Base-by-base conservation (phyloP, 2,888 invertebrate species). In the Caenorhabditis imperialis region DNA sequence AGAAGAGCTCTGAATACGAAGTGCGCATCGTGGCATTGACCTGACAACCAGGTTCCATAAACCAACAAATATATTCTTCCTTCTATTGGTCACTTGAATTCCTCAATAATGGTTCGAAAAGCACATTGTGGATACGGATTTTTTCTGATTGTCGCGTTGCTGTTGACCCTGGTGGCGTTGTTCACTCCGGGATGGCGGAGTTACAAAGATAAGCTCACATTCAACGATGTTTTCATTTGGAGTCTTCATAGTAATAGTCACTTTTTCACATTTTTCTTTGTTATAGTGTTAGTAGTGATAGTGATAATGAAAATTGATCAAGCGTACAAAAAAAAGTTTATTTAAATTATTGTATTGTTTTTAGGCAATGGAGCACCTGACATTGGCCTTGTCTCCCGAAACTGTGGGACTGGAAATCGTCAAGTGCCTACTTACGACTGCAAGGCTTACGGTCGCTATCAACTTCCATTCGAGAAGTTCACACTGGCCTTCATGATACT, bases 141-240 rank as follows among this genome's bases (percentile, higher is more conserved):
- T 42, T 58, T 78, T 20, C 69, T 83, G 2, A 57, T 83, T 22
- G 30, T 85, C 16, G 81, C 75, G 3, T 77, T 79, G 37, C 47
- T 81, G 6, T 45, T 85, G 5, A 85, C 83, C 5, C 63, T 79
- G 5, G 77, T 81, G 4, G 74, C 84, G 20, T 48, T 84, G 10
- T 85, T 85, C 72, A 81, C 85, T 7, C 85, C 85, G 5, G 82
- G 82, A 38, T 85, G 85, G 85, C 73, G 83, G 40, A 75, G 74
- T 20, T 81, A 78, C 58, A 81, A 75, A 74, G 75, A 74, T 78
- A 60, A 60, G 54, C 27, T 38, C 14, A 8, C 27, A 4, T 53
- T 45, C 25, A 51, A 61, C 20, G 53, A 71, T 38, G 22, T 50
- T 14, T 47, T 65, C 35, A 48, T 65, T 35, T 50, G 63, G 54